A percentile compares a stretch with the other conserved stretches of the same genome.
These are phyloP conservation scores for Aphaenogaster floridana DNA, from an alignment of 1,140 invertebrate genomes.

Conservation along the genomic window DNA sequence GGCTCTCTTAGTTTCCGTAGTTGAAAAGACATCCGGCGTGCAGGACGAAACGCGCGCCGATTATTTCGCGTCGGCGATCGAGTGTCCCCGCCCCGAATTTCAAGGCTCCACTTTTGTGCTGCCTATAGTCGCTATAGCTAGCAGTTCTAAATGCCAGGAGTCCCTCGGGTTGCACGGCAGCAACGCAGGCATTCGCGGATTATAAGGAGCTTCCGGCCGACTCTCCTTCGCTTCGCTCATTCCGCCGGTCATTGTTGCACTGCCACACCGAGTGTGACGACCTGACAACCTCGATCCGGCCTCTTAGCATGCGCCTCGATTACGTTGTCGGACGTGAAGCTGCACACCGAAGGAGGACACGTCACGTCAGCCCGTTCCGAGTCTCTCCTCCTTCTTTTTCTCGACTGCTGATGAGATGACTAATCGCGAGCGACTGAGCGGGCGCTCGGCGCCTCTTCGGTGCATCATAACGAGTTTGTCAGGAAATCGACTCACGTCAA, in stretches of 20 bases:
- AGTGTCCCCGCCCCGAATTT: slow-evolving; percentile 43
- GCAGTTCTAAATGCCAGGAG: slow-evolving; percentile 32
- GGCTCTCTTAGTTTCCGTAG: slow-evolving; percentile 42
- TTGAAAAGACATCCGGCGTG: slow-evolving; percentile 57
- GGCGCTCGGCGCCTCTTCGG: background rate
- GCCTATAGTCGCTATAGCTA: background rate
- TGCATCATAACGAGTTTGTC: slow-evolving; percentile 1
- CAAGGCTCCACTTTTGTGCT: slow-evolving; percentile 46
- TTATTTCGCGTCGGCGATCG: slow-evolving; percentile 51
- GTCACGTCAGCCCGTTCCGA: slow-evolving; percentile 26
- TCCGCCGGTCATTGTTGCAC: slow-evolving; percentile 81
- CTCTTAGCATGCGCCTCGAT: slow-evolving; percentile 66
- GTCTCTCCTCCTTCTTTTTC: slow-evolving; percentile 14
- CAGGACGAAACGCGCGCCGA: slow-evolving; percentile 12
- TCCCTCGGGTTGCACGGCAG: slow-evolving; percentile 32
- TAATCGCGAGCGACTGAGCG: slow-evolving; percentile 27
- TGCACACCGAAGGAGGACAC: slow-evolving; percentile 60
- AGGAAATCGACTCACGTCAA: slow-evolving; percentile 35
- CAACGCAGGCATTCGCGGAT: slow-evolving; percentile 80
- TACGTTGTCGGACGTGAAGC: slow-evolving; percentile 69
- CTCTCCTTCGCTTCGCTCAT: slow-evolving; percentile 75
- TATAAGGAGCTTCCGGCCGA: slow-evolving; percentile 82
- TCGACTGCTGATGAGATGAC: slow-evolving; percentile 32
- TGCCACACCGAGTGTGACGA: slow-evolving; percentile 83
- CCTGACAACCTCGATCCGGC: slow-evolving; percentile 82